These are phyloP conservation scores for Stenopsyche tienmushanensis DNA, from an alignment of 1,140 invertebrate genomes.

Conservation along the genomic window DNA sequence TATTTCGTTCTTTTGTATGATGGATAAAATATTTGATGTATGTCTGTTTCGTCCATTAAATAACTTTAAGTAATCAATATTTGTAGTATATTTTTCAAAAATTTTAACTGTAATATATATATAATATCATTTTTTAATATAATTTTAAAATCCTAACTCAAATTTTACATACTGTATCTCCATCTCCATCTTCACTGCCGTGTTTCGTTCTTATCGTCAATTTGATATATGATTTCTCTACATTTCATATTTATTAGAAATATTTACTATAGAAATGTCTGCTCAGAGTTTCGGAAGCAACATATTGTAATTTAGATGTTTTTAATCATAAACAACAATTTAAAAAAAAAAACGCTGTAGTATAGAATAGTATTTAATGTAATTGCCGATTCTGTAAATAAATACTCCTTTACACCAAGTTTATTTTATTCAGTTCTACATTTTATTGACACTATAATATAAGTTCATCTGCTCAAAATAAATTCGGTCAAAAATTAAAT, in stretches of 20 bases:
- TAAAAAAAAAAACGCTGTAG: conserved; percentile 40
- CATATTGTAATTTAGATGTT: conserved; percentile 41
- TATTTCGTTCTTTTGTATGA: conserved; percentile 9
- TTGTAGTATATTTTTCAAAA: conserved; percentile 28
- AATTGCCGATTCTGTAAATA: conserved; percentile 43
- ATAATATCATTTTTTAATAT: too few species aligned
- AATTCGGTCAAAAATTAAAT: conserved; percentile 1
- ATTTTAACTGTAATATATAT: not conserved
- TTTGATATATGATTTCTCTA: not conserved
- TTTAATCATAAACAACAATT: conserved; percentile 39
- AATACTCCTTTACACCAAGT: conserved; percentile 41
- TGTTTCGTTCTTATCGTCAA: conserved; percentile 5
- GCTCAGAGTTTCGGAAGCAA: conserved; percentile 37
- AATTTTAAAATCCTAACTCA: too few species aligned
- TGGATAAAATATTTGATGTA: conserved; percentile 36
- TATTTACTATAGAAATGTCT: conserved; percentile 33
- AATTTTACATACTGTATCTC: too few species aligned
- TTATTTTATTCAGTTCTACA: conserved; percentile 15
- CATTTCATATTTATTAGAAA: conserved; percentile 38
- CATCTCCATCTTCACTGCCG: not conserved
- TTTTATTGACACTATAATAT: too few species aligned
- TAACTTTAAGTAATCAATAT: conserved; percentile 38
- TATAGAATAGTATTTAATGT: conserved; percentile 41
- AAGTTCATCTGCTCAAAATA: too few species aligned
- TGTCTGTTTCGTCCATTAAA: conserved; percentile 40